phyloP scores from a whole-genome alignment of 2,888 invertebrate species.

The Ormyrus rosae region DNA sequence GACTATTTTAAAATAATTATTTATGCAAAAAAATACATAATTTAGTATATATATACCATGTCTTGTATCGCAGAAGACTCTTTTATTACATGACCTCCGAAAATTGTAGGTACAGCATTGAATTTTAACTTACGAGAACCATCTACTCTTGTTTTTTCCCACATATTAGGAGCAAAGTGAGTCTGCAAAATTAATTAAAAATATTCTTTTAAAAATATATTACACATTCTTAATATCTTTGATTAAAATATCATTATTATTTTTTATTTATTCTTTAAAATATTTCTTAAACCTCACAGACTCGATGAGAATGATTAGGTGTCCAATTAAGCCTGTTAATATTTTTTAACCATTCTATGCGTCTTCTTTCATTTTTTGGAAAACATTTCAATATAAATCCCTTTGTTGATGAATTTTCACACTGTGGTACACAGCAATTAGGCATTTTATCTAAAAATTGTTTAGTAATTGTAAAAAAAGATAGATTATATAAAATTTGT shows the following conservation, averaged over 20 bases:
- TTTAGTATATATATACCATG: slow-evolving; percentile 3
- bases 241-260: background rate
- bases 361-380: slow-evolving; percentile 34
- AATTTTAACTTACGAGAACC: slow-evolving; percentile 50
- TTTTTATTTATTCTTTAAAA: background rate
- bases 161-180: slow-evolving; percentile 54
- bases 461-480: too few relatives aligned
- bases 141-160: slow-evolving; percentile 55
- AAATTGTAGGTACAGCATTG: slow-evolving; percentile 53
- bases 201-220: background rate
- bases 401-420: slow-evolving; percentile 40
- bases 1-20: background rate
- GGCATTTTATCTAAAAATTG: slow-evolving; percentile 26
- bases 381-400: slow-evolving; percentile 36
- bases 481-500: too few relatives aligned
- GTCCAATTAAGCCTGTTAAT: slow-evolving; percentile 3
- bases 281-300: slow-evolving; percentile 27
- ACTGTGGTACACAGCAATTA: slow-evolving; percentile 36
- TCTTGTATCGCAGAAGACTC: background rate
- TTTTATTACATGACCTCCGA: slow-evolving; percentile 28
- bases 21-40: background rate
- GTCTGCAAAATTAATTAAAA: slow-evolving; percentile 10
- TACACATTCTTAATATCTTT: background rate
- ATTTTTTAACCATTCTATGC: slow-evolving; percentile 31
- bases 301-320: slow-evolving; percentile 19